These are phyloP conservation scores for Microcebus griseorufus DNA, from an alignment of 2,113 vertebrate species.

Conservation along the genomic window DNA sequence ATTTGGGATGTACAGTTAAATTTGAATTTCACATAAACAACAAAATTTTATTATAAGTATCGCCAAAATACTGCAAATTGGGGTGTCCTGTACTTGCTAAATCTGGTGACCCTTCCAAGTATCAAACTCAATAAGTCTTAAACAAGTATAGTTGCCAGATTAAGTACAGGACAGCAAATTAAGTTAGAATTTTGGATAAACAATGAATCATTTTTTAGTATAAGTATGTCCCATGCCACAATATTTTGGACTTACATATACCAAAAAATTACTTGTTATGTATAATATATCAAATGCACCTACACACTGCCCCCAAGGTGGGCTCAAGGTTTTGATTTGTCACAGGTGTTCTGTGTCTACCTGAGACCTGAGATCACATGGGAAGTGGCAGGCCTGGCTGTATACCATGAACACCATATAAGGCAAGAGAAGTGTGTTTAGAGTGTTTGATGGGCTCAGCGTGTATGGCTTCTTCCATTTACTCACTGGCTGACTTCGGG, in stretches of 20 bases:
- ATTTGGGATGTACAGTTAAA: neutral
- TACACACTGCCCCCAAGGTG: too few species aligned
- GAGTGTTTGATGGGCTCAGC: neutral
- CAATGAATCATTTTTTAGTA: neutral
- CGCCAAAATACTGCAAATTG: neutral
- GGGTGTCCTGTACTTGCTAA: neutral
- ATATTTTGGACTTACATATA: neutral
- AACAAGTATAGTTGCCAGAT: neutral
- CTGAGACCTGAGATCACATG: neutral
- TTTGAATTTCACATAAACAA: neutral
- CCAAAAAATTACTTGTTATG: neutral
- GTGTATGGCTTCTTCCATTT: neutral
- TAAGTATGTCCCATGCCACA: neutral
- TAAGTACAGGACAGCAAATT: neutral
- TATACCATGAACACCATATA: neutral
- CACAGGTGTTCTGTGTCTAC: neutral
- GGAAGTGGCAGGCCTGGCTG: neutral
- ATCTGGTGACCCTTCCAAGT: neutral
- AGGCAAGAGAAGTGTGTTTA: neutral
- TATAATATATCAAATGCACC: neutral
- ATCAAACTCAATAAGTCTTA: neutral
- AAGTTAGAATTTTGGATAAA: neutral
- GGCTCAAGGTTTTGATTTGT: neutral
- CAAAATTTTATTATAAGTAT: neutral
- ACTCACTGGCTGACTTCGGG: neutral